Base-by-base conservation (phyloP, 2,888 invertebrate genomes). In the Mythimna loreyi region DNA sequence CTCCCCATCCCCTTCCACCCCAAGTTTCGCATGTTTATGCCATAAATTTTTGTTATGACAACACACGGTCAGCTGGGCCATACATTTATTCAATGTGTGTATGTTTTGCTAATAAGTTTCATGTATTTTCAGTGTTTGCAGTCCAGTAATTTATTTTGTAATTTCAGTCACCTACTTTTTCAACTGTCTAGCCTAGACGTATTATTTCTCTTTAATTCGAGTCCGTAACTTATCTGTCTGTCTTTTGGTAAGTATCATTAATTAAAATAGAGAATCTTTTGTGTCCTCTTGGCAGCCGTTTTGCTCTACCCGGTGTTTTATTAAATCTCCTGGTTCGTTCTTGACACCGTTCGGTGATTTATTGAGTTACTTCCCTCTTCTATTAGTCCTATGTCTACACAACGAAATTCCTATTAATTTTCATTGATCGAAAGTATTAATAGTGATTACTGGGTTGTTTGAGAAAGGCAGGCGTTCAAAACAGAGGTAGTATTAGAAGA, bases 41-140 rank as follows among this genome's bases (percentile, higher is more conserved):
- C 81, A 86, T 85, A 87, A 85, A 87, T 89, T 91, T 89, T 90
- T 91, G 89, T 91, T 91, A 87, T 91, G 90, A 90, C 88, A 89
- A 90, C 91, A 90, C 80, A 82, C 86, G 90, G 89, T 92, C 92
- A 92, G 92, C 92, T 92, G 92, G 85, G 89, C 85, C 84, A 84
- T 67, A 69, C 62, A 71, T 80, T 66, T 75, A 63, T 82, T 75
- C 21, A 52, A 62, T 74, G 36, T 45, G 55, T 59, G 58, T 53
- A 45, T 78, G 77, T 80, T 78, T 80, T 67, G 52, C 49, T 80
- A 45, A 58, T 56, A 75, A 43, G 6, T 36, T 59, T 58, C 25
- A 45, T 61, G 33, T 43, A 25, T 59, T 66, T 50, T 47, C 47
- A 16, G 28, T 36, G 49, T 21, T 21, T 23, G 13, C 13, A 21